These are phyloP conservation scores for Cantharis flavilabris DNA, from an alignment of 2,888 invertebrate species.

Conservation along the genomic window DNA sequence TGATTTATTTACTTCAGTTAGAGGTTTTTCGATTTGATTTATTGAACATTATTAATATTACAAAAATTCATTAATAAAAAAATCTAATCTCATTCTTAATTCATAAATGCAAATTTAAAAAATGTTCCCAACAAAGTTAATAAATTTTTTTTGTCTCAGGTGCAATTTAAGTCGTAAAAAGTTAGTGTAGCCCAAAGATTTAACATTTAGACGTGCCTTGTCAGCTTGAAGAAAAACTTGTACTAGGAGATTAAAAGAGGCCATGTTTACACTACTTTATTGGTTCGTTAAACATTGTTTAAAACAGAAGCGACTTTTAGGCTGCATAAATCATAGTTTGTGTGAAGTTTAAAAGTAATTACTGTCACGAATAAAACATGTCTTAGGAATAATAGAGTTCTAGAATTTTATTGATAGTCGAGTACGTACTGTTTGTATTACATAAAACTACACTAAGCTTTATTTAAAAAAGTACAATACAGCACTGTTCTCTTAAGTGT, in stretches of 20 bases:
- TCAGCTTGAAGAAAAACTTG: not conserved
- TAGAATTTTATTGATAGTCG: not conserved
- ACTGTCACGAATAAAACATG: conserved; percentile 9
- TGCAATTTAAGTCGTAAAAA: not conserved
- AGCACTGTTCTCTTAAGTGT: not conserved
- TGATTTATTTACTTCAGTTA: not conserved
- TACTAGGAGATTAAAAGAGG: conserved; percentile 1
- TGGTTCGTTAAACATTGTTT: not conserved
- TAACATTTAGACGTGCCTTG: conserved; percentile 1
- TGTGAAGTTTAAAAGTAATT: conserved; percentile 17
- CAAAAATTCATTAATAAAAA: not conserved
- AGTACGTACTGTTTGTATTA: not conserved
- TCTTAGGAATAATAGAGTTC: not conserved
- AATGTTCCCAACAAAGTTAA: not conserved
- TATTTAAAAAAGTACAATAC: not conserved
- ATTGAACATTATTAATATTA: not conserved
- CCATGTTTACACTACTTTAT: not conserved
- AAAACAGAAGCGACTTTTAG: not conserved
- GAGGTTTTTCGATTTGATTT: not conserved
- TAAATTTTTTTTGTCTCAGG: not conserved
- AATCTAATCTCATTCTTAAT: not conserved
- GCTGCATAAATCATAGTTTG: conserved; percentile 19
- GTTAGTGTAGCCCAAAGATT: not conserved
- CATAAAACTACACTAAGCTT: not conserved
- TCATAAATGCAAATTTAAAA: not conserved